Base-by-base conservation (phyloP, 2,797 vertebrate genomes). In the Acomys russatus region DNA sequence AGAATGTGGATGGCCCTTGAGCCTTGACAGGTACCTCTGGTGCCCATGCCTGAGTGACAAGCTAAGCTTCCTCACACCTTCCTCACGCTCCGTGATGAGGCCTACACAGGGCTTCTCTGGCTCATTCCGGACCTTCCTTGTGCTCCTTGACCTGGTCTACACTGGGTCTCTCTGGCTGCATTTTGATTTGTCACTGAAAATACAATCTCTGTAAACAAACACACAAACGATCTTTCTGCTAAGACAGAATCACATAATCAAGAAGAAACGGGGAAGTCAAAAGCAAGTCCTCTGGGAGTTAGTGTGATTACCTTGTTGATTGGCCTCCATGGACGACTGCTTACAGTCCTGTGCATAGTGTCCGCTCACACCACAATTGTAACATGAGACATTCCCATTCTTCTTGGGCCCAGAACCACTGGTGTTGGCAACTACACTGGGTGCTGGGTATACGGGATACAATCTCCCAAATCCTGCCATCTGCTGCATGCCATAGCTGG, bases 301-400 rank as follows among this genome's bases (percentile, higher is more conserved):
- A 98, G 97, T 98, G 78, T 93, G 98, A 98, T 99, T 99, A 99
- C 99, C 99, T 99, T 99, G 99, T 98, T 99, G 99, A 93, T 98
- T 98, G 98, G 99, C 99, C 98, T 99, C 99, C 98, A 99, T 99
- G 98, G 99, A 98, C 88, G 99, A 99, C 98, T 99, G 99, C 98
- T 99, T 99, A 99, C 99, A 99, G 98, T 99, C 99, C 97, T 99
- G 99, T 96, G 99, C 99, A 93, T 99, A 99, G 98, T 99, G 99
- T 66, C 99, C 99, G 95, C 99, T 99, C 94, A 99, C 98, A 66
- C 99, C 99, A 97, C 99, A 99, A 99, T 99, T 99, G 98, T 99
- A 99, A 98, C 99, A 99, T 64, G 99, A 99, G 94, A 99, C 98
- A 30, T 98, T 99, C 97, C 99, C 99, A 4, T 99, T 99, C 99